phyloP scores from a whole-genome alignment of 1,140 invertebrate species.

The Lasioglossum baleicum region DNA sequence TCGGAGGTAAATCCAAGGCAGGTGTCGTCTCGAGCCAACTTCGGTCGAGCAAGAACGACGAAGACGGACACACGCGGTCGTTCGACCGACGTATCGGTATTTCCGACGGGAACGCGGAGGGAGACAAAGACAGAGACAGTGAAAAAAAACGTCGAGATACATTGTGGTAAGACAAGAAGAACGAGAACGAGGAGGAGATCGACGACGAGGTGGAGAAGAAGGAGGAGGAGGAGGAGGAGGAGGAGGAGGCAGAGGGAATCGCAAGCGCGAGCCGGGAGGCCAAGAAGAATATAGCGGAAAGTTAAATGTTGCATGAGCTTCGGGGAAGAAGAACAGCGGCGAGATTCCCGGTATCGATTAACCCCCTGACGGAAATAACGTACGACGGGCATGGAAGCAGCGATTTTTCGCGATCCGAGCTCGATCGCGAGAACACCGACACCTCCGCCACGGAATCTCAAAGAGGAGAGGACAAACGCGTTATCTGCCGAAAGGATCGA shows the following conservation, averaged over 20 bases:
- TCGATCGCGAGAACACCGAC: slow-evolving; percentile 55
- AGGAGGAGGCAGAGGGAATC: not conserved
- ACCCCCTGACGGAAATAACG: slow-evolving; percentile 56
- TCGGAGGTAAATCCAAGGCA: slow-evolving; percentile 33
- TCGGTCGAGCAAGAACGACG: slow-evolving; percentile 41
- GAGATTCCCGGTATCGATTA: slow-evolving; percentile 66
- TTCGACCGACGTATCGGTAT: slow-evolving; percentile 56
- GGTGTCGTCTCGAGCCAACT: slow-evolving; percentile 42
- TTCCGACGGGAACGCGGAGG: slow-evolving; percentile 36
- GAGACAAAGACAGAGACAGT: slow-evolving; percentile 10
- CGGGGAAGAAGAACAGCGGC: slow-evolving; percentile 56
- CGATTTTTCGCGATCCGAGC: slow-evolving; percentile 49
- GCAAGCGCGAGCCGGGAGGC: slow-evolving; percentile 25
- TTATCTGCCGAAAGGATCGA: slow-evolving; percentile 63
- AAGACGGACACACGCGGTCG: slow-evolving; percentile 41
- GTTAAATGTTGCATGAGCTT: slow-evolving; percentile 73
- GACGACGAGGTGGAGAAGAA: not conserved
- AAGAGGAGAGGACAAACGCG: slow-evolving; percentile 31
- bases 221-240: not conserved
- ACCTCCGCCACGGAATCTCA: slow-evolving; percentile 48
- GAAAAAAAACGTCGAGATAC: slow-evolving; percentile 24
- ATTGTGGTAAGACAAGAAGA: slow-evolving; percentile 28
- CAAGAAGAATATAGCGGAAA: slow-evolving; percentile 54
- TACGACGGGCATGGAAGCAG: slow-evolving; percentile 14
- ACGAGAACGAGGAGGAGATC: not conserved